Evolutionary conservation across 2,797 vertebrate genomes (phyloP), one percentile per base, ranked within the genome.

Genomic region (Poeciliopsis infans): DNA sequence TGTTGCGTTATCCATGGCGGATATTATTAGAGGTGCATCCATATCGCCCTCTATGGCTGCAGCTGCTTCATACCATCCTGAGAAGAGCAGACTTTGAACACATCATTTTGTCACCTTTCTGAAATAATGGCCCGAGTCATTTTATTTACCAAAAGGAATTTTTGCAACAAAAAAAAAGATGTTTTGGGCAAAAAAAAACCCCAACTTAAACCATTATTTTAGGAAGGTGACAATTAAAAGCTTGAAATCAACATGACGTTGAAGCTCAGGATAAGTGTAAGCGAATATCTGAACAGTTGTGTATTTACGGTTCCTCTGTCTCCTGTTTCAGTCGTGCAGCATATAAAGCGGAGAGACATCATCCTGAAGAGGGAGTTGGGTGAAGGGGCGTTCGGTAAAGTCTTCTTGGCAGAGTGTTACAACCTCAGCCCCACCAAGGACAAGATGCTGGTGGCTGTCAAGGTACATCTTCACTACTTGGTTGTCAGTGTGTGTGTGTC

Each of bases 391-490:
- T 99, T 99, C 39, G 98, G 98, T 25, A 99, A 99, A 94, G 98
- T 99, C 82, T 99, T 99, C 94, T 93, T 99, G 93, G 98, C 98
- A 5, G 98, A 99, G 92, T 99, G 98, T 93, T 99, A 99, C 95
- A 98, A 99, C 94, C 97, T 99, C 88, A 97, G 97, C 85, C 97
- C 98, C 78, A 97, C 96, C 92, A 97, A 99, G 76, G 97, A 99
- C 95, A 99, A 99, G 96, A 99, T 98, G 97, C 96, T 99, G 78
- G 98, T 99, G 88, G 98, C 98, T 72, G 98, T 99, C 91, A 99
- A 99, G 98, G 98, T 99, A 95, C 18, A 33, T 84, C 51, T 74
- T 53, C 25, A 61, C 5, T 72, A 1, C 70, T 49, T 25, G 10
- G 1, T 4, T 51, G 13, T 74, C 39, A 46, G 25, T 64, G 51